Evolutionary conservation across 2,888 invertebrate genomes (phyloP).

Genomic region (Polietes domitor): DNA sequence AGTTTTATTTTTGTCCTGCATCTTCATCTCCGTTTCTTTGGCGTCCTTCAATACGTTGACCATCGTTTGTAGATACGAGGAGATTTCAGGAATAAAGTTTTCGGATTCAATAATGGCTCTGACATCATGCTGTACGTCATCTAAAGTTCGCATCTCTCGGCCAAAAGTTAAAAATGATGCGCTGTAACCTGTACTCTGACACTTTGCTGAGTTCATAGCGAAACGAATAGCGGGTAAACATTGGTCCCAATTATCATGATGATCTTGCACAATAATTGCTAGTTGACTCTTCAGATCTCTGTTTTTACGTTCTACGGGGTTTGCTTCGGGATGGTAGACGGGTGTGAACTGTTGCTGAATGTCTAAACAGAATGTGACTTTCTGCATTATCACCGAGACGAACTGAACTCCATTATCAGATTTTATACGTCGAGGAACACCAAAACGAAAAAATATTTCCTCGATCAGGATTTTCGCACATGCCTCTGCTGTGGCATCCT

Average conservation of each 20-base stretch:
- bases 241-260: slow-evolving; percentile 57
- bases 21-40: slow-evolving; percentile 60
- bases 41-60: slow-evolving; percentile 43
- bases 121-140: slow-evolving; percentile 73
- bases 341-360: slow-evolving; percentile 63
- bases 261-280: slow-evolving; percentile 54
- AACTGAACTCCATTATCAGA: slow-evolving; percentile 77
- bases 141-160: slow-evolving; percentile 74
- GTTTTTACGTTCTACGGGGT: slow-evolving; percentile 62
- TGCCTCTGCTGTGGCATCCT: slow-evolving; percentile 71
- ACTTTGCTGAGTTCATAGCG: slow-evolving; percentile 71
- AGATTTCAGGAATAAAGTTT: slow-evolving; percentile 41
- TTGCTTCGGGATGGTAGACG: slow-evolving; percentile 65
- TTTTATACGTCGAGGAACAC: slow-evolving; percentile 72
- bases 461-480: slow-evolving; percentile 72
- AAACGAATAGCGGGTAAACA: slow-evolving; percentile 69
- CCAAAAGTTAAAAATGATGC: slow-evolving; percentile 76
- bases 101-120: slow-evolving; percentile 60
- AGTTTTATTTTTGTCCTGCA: slow-evolving; percentile 67
- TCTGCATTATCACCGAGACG: slow-evolving; percentile 74
- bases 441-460: slow-evolving; percentile 76
- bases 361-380: slow-evolving; percentile 63
- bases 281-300: slow-evolving; percentile 43
- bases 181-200: slow-evolving; percentile 73
- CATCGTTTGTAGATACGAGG: slow-evolving; percentile 5